These are phyloP conservation scores for Diaphora mendica DNA, from an alignment of 2,888 invertebrate genomes.

Conservation along the genomic window DNA sequence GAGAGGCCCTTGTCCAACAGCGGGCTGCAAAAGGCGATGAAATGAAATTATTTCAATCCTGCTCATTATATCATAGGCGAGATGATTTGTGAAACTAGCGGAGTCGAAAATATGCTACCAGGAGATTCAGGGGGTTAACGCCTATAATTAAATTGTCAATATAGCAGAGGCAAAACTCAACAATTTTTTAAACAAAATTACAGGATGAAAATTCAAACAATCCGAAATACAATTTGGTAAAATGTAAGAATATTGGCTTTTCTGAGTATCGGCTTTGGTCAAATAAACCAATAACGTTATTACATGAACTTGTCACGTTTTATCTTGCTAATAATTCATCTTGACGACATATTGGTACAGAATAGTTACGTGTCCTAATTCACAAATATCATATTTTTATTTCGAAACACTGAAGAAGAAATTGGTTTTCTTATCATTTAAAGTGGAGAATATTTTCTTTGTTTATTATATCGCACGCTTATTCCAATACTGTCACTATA, in stretches of 20 bases:
- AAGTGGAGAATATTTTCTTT: neutral
- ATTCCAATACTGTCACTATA: too few relatives aligned
- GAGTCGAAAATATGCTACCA: neutral
- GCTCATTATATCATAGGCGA: neutral
- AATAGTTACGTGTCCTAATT: neutral
- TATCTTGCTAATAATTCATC: slow-evolving; percentile 8
- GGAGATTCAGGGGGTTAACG: neutral
- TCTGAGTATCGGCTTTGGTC: neutral
- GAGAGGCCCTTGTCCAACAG: too few relatives aligned
- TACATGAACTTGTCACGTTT: slow-evolving; percentile 17
- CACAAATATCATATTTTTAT: neutral
- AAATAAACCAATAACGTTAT: slow-evolving; percentile 6
- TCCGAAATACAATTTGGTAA: neutral
- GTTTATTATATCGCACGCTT: too few relatives aligned
- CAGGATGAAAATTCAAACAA: neutral
- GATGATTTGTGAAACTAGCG: neutral
- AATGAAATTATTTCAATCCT: neutral
- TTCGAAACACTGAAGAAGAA: neutral
- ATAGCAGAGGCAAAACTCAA: neutral
- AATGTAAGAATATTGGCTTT: slow-evolving; percentile 1
- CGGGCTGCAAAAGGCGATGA: too few relatives aligned
- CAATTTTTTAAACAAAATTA: neutral
- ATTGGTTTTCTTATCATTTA: neutral
- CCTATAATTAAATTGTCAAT: neutral
- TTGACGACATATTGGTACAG: neutral